phyloP scores from a whole-genome alignment of 2,113 vertebrate species.

The Hippocampus guttulatus region DNA sequence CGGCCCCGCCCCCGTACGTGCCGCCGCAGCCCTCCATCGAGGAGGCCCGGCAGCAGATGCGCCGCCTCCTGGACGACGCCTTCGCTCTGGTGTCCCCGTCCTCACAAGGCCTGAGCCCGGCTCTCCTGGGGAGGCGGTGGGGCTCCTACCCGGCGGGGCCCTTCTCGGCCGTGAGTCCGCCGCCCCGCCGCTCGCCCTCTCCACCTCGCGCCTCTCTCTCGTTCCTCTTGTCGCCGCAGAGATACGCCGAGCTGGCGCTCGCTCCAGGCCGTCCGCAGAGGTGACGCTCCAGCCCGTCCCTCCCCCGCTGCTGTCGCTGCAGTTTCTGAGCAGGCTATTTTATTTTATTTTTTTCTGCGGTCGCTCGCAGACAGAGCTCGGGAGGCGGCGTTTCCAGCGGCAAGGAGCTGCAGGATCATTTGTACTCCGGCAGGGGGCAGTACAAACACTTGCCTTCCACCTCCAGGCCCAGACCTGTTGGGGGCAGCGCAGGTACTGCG shows the following conservation, averaged over 20 bases:
- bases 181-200: constrained; percentile 16
- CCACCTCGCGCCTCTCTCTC: neutral
- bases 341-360: neutral
- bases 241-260: constrained; percentile 87
- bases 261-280: constrained; percentile 84
- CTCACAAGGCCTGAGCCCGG: constrained; percentile 73
- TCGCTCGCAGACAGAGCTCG: constrained; percentile 72
- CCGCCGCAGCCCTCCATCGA: constrained; percentile 92
- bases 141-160: constrained; percentile 71
- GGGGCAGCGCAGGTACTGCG: constrained; percentile 86
- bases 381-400: constrained; percentile 75
- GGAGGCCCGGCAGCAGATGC: constrained; percentile 97
- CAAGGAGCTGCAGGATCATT: constrained; percentile 78
- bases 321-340: neutral
- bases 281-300: constrained; percentile 50
- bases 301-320: neutral
- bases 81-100: constrained; percentile 94
- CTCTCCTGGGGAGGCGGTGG: constrained; percentile 70
- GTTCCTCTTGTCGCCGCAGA: constrained; percentile 62
- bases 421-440: constrained; percentile 79
- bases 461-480: constrained; percentile 87
- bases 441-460: constrained; percentile 83
- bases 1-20: constrained; percentile 78
- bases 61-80: constrained; percentile 92
- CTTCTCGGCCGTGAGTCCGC: constrained; percentile 70